Evolutionary conservation across 2,888 invertebrate species (phyloP), one percentile per base, ranked within the genome.

Genomic region (Drosophila hamatofila): DNA sequence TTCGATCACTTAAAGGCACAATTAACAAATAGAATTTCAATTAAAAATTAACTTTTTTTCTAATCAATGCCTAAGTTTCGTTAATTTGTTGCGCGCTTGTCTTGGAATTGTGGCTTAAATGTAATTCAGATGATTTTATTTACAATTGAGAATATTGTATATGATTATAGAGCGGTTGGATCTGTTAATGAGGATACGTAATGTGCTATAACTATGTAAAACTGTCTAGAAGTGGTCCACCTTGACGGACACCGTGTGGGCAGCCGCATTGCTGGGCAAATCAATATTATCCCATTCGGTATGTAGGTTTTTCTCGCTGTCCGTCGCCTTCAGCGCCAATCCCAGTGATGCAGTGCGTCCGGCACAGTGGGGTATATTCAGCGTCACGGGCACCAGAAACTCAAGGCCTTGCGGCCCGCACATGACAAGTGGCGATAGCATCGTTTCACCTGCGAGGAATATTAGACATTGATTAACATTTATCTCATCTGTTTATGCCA

Each of bases 401-500:
- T 96, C 96, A 81, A 98, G 95, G 80, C 98, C 96, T 94, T 97
- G 97, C 27, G 98, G 98, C 72, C 98, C 98, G 94, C 98, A 98
- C 97, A 98, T 98, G 91, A 98, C 98, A 90, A 98, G 94, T 70
- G 98, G 98, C 89, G 97, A 97, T 88, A 98, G 94, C 94, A 98
- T 95, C 75, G 97, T 97, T 95, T 98, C 98, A 95, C 98, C 98
- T 98, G 49, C 25, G 30, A 12, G 14, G 18, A 41, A 49, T 12
- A 59, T 25, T 23, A 48, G 44, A 30, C 16, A 71, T 39, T 37
- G n/a, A 57, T 60, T 65, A 64, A 25, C 23, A 41, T 25, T 39
- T 3, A 30, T 44, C 44, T 39, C 11, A 23, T 0, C n/a, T 16
- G 0, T 9, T 1, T 8, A 1, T 7, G 7, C 3, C 1, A 23